Conservation (phyloP, 1,140 invertebrate genomes). For the Magallana angulata region DNA sequence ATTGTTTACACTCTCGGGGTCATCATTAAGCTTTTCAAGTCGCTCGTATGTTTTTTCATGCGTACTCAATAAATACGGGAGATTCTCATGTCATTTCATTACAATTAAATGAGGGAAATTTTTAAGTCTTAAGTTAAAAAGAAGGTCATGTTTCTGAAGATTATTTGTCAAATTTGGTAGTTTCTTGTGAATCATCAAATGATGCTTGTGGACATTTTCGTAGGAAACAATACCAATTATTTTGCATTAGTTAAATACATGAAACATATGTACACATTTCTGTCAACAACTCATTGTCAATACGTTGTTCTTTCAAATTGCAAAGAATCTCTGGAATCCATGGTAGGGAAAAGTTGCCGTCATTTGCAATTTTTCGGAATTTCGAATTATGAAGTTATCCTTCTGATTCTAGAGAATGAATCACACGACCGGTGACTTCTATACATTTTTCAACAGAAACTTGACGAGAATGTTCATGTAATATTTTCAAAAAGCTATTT, state of each 20-base stretch:
- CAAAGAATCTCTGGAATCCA: background rate
- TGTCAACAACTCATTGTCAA: background rate
- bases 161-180: background rate
- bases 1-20: too few species aligned
- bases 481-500: conserved; percentile 1
- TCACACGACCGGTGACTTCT: background rate
- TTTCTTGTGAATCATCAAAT: conserved; percentile 11
- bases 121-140: too few species aligned
- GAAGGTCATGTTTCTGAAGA: too few species aligned
- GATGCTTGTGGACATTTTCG: background rate
- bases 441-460: background rate
- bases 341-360: background rate
- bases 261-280: background rate
- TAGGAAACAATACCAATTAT: background rate
- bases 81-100: too few species aligned
- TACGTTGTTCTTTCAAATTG: background rate
- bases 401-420: background rate
- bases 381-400: background rate
- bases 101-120: too few species aligned
- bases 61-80: too few species aligned
- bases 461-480: conserved; percentile 2
- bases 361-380: background rate
- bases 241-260: background rate
- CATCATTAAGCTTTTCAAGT: too few species aligned
- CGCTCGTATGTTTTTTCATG: too few species aligned